Evolutionary conservation across 2,113 vertebrate genomes (phyloP).

Genomic region (Upupa epops): DNA sequence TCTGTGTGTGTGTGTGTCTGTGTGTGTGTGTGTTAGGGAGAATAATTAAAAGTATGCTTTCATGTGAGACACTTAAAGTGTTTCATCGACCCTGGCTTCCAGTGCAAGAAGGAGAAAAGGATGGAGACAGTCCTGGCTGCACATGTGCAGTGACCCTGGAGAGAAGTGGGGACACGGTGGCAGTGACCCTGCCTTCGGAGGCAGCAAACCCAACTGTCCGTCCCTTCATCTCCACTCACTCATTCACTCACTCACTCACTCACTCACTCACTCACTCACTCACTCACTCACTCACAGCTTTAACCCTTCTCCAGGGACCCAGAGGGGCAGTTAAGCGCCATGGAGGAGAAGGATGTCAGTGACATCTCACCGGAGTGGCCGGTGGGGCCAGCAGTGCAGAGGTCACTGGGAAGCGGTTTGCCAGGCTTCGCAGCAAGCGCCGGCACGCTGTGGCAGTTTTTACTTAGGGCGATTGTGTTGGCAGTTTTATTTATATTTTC

Average conservation of each 20-base stretch:
- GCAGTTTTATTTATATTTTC: slow-evolving; percentile 26
- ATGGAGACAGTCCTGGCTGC: accelerated
- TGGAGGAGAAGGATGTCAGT: background rate
- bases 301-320: background rate
- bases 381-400: background rate
- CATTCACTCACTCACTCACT: too few relatives aligned
- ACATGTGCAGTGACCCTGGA: accelerated
- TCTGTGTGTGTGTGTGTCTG: too few relatives aligned
- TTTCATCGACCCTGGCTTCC: background rate
- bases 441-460: background rate
- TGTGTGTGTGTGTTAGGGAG: too few relatives aligned
- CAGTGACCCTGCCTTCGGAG: background rate
- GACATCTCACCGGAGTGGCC: background rate
- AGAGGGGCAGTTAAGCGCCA: background rate
- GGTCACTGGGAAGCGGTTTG: background rate
- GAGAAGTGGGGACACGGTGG: accelerated
- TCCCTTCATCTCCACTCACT: background rate
- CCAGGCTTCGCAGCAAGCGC: background rate
- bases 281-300: background rate
- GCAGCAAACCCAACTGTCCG: background rate
- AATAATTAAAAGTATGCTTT: background rate
- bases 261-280: too few relatives aligned
- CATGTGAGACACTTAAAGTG: background rate
- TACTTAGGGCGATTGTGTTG: background rate
- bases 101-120: background rate